Conservation (phyloP, 2,113 vertebrate species). For the Poecilia latipinna region DNA sequence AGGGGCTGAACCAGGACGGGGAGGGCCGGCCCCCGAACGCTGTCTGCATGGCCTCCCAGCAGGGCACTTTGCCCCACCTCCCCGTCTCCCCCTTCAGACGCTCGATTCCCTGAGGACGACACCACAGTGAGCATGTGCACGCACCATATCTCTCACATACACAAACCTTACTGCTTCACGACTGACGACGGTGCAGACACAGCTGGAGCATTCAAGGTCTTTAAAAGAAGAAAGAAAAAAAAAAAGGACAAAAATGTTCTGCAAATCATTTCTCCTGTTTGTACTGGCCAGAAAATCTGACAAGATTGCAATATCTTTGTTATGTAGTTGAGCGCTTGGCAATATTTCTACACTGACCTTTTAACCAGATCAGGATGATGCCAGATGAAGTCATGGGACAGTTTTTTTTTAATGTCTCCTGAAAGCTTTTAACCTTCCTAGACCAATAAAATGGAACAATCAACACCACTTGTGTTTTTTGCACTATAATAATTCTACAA, state of each 20-base stretch:
- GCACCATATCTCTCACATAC: background rate
- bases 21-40: slow-evolving; percentile 87
- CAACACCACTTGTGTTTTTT: background rate
- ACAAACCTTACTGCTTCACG: background rate
- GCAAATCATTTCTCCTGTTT: background rate
- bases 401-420: background rate
- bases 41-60: slow-evolving; percentile 84
- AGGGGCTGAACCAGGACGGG: slow-evolving; percentile 89
- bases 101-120: slow-evolving; percentile 89
- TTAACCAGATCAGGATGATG: too few species aligned
- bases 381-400: background rate
- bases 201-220: background rate
- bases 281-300: slow-evolving; percentile 1
- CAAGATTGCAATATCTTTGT: background rate
- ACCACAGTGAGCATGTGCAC: slow-evolving; percentile 17
- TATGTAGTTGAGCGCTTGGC: too few species aligned
- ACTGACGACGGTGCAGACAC: background rate
- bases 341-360: background rate
- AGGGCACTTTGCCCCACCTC: slow-evolving; percentile 81
- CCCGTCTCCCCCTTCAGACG: slow-evolving; percentile 89
- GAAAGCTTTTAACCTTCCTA: background rate
- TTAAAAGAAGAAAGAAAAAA: too few species aligned
- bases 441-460: background rate
- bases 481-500: background rate
- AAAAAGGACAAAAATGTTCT: too few species aligned